Conservation (phyloP, 2,888 invertebrate species). For the Ceramica pisi region DNA sequence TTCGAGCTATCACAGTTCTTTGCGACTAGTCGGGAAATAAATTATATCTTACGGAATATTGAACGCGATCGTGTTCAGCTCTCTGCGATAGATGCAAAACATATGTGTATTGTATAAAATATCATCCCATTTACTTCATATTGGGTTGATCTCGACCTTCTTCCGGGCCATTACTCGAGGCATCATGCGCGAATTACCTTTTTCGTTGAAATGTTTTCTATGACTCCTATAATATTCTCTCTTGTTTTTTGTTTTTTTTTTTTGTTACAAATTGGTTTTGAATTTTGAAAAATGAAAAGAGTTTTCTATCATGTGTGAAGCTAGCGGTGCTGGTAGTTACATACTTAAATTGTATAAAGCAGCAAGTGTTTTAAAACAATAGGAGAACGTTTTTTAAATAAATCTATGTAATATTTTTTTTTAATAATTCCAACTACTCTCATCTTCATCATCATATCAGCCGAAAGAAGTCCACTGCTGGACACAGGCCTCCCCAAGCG, state of each 20-base stretch:
- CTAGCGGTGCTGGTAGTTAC: not conserved
- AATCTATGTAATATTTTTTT: too few relatives aligned
- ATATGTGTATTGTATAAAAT: not conserved
- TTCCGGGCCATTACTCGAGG: slow-evolving; percentile 39
- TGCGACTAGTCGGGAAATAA: not conserved
- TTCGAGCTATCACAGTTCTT: slow-evolving; percentile 9
- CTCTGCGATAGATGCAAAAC: slow-evolving; percentile 1
- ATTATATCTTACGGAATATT: slow-evolving; percentile 19
- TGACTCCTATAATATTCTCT: not conserved
- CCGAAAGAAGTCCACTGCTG: too few relatives aligned
- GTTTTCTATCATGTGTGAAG: not conserved
- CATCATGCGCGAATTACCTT: slow-evolving; percentile 2
- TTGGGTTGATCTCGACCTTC: slow-evolving; percentile 10
- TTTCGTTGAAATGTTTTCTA: slow-evolving; percentile 14
- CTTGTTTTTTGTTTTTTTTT: not conserved
- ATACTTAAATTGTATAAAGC: not conserved
- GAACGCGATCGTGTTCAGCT: not conserved
- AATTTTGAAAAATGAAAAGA: too few relatives aligned
- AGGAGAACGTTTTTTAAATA: too few relatives aligned
- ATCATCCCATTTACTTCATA: slow-evolving; percentile 29
- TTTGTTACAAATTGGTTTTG: not conserved
- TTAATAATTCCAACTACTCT: too few relatives aligned
- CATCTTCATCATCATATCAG: too few relatives aligned
- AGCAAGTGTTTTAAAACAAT: not conserved
- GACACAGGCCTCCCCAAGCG: too few relatives aligned